Conservation (phyloP, 2,113 vertebrate genomes). For the Ceyx cyanopectus region DNA sequence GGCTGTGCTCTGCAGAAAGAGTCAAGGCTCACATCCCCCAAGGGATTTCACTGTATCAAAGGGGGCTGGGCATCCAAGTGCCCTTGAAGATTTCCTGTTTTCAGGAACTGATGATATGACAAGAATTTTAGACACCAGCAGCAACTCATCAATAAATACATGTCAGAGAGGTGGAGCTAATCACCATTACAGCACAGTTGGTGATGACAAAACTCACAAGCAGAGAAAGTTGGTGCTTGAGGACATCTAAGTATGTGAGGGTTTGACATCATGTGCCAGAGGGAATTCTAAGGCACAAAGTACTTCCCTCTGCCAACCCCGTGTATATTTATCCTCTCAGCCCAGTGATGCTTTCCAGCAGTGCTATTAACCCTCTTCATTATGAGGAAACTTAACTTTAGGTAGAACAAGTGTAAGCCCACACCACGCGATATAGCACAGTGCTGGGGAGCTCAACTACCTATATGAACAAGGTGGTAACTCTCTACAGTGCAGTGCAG, state of each 20-base stretch:
- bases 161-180: fast-evolving
- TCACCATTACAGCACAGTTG: background rate
- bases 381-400: background rate
- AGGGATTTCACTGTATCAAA: background rate
- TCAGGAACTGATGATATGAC: background rate
- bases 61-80: background rate
- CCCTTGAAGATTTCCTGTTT: background rate
- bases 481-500: background rate
- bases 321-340: background rate
- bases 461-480: background rate
- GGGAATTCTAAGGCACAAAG: background rate
- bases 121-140: background rate
- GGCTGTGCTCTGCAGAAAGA: background rate
- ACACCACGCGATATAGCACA: background rate
- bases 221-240: background rate
- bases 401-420: background rate
- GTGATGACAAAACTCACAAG: background rate
- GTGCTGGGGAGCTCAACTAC: background rate
- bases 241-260: background rate
- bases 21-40: background rate
- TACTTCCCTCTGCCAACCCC: background rate
- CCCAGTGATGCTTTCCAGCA: background rate
- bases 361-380: background rate
- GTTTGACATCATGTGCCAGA: background rate
- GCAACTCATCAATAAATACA: background rate